Evolutionary conservation across 2,888 invertebrate species (phyloP), one percentile per base, ranked within the genome.

Genomic region (Anaspis maculata): DNA sequence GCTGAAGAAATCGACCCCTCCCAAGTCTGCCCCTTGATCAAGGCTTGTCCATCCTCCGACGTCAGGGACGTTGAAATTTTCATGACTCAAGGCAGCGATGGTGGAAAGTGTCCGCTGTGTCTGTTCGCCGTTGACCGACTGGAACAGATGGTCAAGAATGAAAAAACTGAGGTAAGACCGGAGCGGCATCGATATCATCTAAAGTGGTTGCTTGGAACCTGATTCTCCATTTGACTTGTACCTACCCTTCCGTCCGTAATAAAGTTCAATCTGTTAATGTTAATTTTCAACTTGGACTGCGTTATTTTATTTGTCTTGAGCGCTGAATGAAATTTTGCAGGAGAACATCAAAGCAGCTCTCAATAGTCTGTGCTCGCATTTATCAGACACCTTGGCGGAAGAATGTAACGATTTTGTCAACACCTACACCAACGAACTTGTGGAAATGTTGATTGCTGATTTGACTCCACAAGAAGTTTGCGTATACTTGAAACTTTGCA

Each of bases 51-150:
- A 0, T 64, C 70, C 3, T 60, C 65, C 7, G 24, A 46, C 9
- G 64, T 72, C 15, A 70, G 72, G 27, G 69, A 72, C 31, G 70
- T 78, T 22, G 71, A 74, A 45, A 68, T 77, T 37, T 68, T 72
- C 45, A 59, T 70, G 38, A 51, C 56, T 40, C 61, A 63, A 32
- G 67, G 71, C 51, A 36, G 29, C 4, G 44, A 53, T n/a, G 74
- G 81, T 48, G 73, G 77, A 11, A 81, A 77, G 50, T 90, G 92
- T 56, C 83, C 87, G 1, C 66, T 92, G 5, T 94, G 94, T 54
- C 70, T 91, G 37, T 81, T 89, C 59, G 86, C 86, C 3, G 76
- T 91, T 0, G 73, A 78, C 35, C 77, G 86, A 61, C 64, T 90
- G n/a, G 81, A 86, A 54, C 66, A 74, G 19, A 71, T 77, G 62